phyloP scores from a whole-genome alignment of 2,888 invertebrate genomes.

The Aporophyla lueneburgensis region DNA sequence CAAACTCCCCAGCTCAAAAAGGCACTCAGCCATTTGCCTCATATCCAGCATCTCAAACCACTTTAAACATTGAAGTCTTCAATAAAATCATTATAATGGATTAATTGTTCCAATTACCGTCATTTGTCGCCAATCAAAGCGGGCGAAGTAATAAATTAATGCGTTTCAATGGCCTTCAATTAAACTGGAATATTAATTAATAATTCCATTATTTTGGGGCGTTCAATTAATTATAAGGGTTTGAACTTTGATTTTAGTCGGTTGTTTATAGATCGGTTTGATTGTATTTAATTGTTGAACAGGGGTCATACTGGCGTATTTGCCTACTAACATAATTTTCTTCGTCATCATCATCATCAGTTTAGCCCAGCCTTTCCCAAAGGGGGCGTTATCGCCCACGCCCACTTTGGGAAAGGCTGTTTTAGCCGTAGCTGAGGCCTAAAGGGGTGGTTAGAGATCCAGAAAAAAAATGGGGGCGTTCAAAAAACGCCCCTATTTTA shows the following conservation, averaged over 20 bases:
- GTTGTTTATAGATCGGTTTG: slow-evolving; percentile 4
- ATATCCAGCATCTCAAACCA: not conserved
- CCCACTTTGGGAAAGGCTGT: too few relatives aligned
- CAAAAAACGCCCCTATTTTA: too few relatives aligned
- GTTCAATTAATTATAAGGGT: slow-evolving; percentile 24
- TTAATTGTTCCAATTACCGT: slow-evolving; percentile 51
- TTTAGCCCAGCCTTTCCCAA: too few relatives aligned
- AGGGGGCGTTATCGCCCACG: too few relatives aligned
- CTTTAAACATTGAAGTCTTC: slow-evolving; percentile 18
- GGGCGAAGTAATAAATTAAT: slow-evolving; percentile 51
- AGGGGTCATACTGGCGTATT: not conserved
- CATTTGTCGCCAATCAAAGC: slow-evolving; percentile 54
- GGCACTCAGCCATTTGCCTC: not conserved
- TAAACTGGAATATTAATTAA: slow-evolving; percentile 53
- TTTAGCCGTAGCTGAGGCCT: too few relatives aligned
- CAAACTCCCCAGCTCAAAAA: too few relatives aligned
- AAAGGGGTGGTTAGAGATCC: too few relatives aligned
- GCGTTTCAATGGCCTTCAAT: slow-evolving; percentile 54
- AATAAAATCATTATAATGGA: slow-evolving; percentile 25
- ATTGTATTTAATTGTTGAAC: slow-evolving; percentile 6
- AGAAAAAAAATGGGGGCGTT: too few relatives aligned
- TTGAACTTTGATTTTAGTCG: slow-evolving; percentile 29
- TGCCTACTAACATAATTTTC: too few relatives aligned
- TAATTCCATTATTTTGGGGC: slow-evolving; percentile 54
- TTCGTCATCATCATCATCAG: too few relatives aligned